Conservation (phyloP, 2,113 vertebrate genomes). For the Cynocephalus volans region DNA sequence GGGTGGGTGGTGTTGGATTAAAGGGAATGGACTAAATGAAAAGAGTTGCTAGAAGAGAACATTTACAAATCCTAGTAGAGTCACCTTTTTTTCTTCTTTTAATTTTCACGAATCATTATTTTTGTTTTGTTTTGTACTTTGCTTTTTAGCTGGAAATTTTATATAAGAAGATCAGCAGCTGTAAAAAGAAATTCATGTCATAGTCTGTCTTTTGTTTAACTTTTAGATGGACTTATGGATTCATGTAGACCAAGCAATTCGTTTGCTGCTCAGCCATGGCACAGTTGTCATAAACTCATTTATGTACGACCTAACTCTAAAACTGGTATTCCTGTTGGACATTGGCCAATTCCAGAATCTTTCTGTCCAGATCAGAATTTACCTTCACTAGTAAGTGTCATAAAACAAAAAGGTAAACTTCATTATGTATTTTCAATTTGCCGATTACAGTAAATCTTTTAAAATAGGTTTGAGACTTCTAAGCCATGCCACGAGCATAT, state of each 20-base stretch:
- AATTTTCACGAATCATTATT: conserved; percentile 52
- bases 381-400: conserved; percentile 91
- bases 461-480: conserved; percentile 1
- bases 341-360: conserved; percentile 93
- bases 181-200: conserved; percentile 51
- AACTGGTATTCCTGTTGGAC: conserved; percentile 93
- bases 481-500: neutral
- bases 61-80: conserved; percentile 40
- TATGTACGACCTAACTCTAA: conserved; percentile 93
- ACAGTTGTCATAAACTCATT: conserved; percentile 93
- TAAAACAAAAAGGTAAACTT: conserved; percentile 65
- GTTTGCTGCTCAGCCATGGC: conserved; percentile 90
- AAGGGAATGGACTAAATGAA: conserved; percentile 6
- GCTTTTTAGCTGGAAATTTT: conserved; percentile 67
- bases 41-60: conserved; percentile 25
- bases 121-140: conserved; percentile 60
- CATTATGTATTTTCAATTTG: conserved; percentile 55
- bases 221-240: conserved; percentile 91
- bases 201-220: conserved; percentile 85
- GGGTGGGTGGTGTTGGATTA: neutral
- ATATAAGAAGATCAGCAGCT: conserved; percentile 38
- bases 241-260: conserved; percentile 88
- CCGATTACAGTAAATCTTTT: conserved; percentile 58
- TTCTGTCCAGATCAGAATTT: conserved; percentile 94
- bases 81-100: neutral